Conservation (phyloP, 2,797 vertebrate genomes). For the Apogon talboti region DNA sequence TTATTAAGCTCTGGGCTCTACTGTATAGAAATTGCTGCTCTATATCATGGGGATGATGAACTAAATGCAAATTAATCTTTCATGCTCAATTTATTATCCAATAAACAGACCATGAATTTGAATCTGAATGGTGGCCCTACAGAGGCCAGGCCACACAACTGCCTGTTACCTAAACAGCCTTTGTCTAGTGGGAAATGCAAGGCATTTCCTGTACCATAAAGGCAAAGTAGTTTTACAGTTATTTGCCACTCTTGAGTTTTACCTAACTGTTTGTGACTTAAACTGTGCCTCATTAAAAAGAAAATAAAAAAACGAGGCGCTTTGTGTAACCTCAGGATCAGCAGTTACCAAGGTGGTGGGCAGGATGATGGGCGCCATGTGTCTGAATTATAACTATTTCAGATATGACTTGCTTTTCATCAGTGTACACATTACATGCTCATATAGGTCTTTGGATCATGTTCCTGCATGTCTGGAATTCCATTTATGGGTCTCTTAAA, state of each 20-base stretch:
- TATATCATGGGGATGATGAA: conserved; percentile 67
- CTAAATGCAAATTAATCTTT: conserved; percentile 74
- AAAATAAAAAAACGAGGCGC: conserved; percentile 1
- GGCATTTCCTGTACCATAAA: conserved; percentile 25
- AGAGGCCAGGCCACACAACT: conserved; percentile 43
- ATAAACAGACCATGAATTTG: conserved; percentile 71
- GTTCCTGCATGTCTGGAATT: conserved; percentile 49
- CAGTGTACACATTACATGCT: conserved; percentile 48
- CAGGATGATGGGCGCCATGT: conserved; percentile 24
- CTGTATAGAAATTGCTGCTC: conserved; percentile 61
- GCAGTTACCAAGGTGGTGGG: conserved; percentile 24
- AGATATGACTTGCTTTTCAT: conserved; percentile 42
- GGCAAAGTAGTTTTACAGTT: conserved; percentile 29
- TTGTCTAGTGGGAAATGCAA: conserved; percentile 51
- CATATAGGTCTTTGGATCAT: conserved; percentile 36
- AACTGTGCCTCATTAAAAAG: conserved; percentile 41
- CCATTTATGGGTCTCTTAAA: conserved; percentile 71
- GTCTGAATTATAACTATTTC: conserved; percentile 48
- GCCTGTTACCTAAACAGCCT: conserved; percentile 39
- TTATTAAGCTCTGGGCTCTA: conserved; percentile 56
- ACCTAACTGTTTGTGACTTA: conserved; percentile 19
- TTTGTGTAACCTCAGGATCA: conserved; percentile 38
- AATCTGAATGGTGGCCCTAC: conserved; percentile 62
- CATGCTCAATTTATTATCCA: conserved; percentile 77
- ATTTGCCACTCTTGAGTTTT: conserved; percentile 33